Conservation (phyloP, 2,113 vertebrate species). For the Camelus bactrianus region DNA sequence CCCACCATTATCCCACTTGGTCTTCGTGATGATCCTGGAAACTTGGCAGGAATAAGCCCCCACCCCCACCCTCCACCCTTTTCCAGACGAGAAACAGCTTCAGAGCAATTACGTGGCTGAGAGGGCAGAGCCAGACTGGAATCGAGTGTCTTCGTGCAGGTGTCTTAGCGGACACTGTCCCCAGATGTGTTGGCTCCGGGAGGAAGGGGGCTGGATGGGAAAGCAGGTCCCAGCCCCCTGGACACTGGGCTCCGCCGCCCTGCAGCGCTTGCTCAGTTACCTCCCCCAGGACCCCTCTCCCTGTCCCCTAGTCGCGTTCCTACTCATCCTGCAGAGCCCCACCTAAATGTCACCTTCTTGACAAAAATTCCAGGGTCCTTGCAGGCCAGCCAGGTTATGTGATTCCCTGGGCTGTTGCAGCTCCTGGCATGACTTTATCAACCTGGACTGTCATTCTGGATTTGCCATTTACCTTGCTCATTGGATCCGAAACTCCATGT, state of each 20-base stretch:
- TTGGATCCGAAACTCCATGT: background rate
- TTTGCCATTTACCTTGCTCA: background rate
- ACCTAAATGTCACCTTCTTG: background rate
- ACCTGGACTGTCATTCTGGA: background rate
- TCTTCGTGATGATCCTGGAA: background rate
- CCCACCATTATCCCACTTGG: background rate
- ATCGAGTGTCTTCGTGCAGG: background rate
- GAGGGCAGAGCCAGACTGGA: background rate
- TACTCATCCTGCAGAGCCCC: background rate
- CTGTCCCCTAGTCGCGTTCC: background rate
- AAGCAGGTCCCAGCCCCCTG: too few relatives aligned
- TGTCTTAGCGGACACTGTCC: accelerated
- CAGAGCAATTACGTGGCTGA: background rate
- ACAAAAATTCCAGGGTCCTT: background rate
- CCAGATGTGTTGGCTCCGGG: background rate
- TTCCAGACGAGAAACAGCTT: background rate
- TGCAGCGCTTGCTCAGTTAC: accelerated
- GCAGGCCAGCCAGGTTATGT: accelerated
- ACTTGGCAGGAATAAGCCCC: background rate
- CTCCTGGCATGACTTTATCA: background rate
- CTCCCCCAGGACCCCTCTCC: background rate
- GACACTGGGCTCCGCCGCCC: background rate
- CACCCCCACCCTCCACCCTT: accelerated
- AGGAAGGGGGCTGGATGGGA: background rate
- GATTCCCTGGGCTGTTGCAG: background rate